Base-by-base conservation (phyloP, 2,797 vertebrate genomes). In the Spinus pinus region DNA sequence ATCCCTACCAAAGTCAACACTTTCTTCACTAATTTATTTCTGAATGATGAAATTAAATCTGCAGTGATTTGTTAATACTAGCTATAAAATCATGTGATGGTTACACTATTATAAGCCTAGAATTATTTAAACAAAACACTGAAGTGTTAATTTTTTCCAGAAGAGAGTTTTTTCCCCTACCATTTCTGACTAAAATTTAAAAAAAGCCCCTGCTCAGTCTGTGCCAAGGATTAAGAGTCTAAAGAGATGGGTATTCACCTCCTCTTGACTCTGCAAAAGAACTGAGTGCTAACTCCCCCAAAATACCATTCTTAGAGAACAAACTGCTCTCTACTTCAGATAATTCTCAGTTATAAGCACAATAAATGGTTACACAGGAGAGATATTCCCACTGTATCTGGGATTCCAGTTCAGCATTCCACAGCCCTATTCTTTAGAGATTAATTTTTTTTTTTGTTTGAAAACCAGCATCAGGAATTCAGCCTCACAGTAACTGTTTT, bases 381-480 rank as follows among this genome's bases (percentile, higher is more conserved):
- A 93, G 60, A 64, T 47, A 81, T 86, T 95, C 67, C 73, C 86
- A 54, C 51, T 0, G 0, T 86, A 79, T 94, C 71, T 79, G 35
- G 84, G 69, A 92, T 83, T 42, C 66, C 44, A 37, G 49, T 91
- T 87, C 67, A 87, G 66, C 41, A 58, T 93, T 93, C 95, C 86
- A 81, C 60, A 91, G 61, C 46, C 35, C 42, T 82, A 1, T 88
- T 90, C 70, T 93, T 93, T 77, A 84, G 89, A 93, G 73, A 94
- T 93, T 86, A 54, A 44, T 92, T 91, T 96, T 77, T 33, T 33
- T 42, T 77, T 86, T 92, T 57, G 60, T 81, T 94, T 90, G 67
- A 95, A 88, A 94, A 93, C 54, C 65, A 86, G 74, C 56, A 73
- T 67, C 71, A 86, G 66, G 83, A 96, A 80, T 90, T 93, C 71